These are phyloP conservation scores for Phalacrocorax brasilianus DNA, from an alignment of 2,113 vertebrate species.

Conservation along the genomic window DNA sequence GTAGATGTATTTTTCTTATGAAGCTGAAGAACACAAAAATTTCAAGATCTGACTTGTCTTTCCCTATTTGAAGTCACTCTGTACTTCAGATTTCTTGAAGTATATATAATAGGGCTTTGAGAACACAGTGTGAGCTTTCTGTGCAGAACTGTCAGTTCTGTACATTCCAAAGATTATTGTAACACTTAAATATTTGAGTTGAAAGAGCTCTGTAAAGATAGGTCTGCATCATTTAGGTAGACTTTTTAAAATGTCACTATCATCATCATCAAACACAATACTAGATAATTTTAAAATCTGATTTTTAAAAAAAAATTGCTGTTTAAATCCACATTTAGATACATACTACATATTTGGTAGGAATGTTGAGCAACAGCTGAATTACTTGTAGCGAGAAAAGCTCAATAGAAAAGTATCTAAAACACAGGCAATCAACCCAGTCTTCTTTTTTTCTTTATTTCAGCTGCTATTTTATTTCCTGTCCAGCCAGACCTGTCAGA, in stretches of 20 bases:
- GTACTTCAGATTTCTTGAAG: neutral
- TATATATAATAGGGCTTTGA: neutral
- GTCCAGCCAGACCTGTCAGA: neutral
- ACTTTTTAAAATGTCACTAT: no score
- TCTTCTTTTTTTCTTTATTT: neutral
- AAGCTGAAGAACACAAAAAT: neutral
- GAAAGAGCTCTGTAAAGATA: neutral
- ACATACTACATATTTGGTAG: neutral
- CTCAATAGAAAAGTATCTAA: neutral
- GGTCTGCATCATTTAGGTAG: no score
- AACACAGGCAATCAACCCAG: neutral
- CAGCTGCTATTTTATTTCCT: neutral
- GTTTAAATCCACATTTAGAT: neutral
- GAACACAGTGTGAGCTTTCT: neutral
- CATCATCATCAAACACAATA: neutral
- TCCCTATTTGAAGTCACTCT: neutral
- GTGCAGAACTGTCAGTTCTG: neutral
- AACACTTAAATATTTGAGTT: neutral
- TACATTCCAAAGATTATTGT: neutral
- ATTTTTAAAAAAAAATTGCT: neutral
- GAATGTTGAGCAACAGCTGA: neutral
- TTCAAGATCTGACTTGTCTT: neutral
- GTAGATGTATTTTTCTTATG: neutral
- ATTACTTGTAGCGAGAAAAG: neutral
- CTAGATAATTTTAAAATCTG: neutral